phyloP scores from a whole-genome alignment of 2,113 vertebrate genomes.

The Sceloporus undulatus region DNA sequence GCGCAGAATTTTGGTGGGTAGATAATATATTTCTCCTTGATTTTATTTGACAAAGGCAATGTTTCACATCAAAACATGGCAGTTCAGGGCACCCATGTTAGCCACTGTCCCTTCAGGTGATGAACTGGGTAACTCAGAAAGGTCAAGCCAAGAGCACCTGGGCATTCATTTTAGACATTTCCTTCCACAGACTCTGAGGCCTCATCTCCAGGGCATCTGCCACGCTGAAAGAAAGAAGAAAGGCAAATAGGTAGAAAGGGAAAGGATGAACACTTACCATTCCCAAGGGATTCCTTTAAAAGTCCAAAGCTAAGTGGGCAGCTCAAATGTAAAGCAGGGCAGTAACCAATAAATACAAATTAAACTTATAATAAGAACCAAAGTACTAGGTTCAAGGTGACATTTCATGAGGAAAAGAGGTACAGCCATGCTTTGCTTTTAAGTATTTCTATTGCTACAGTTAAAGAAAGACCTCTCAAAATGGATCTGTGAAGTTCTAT shows the following conservation, averaged over 20 bases:
- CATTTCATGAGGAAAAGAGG: conserved; percentile 57
- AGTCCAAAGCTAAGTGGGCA: conserved; percentile 38
- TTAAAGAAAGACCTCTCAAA: conserved; percentile 58
- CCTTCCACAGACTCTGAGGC: conserved; percentile 12
- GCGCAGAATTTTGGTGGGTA: background rate
- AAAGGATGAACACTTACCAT: background rate
- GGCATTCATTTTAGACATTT: conserved; percentile 43
- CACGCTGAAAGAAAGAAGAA: conserved; percentile 10
- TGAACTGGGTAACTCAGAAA: conserved; percentile 11
- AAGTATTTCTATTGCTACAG: conserved; percentile 71
- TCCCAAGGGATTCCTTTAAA: conserved; percentile 48
- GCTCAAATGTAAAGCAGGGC: conserved; percentile 35
- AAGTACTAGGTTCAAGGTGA: conserved; percentile 73
- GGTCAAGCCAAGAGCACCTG: conserved; percentile 29
- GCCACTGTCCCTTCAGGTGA: background rate
- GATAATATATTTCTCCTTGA: too few species aligned
- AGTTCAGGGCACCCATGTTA: background rate
- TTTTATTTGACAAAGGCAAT: background rate
- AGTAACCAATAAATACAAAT: conserved; percentile 67
- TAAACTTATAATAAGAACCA: conserved; percentile 65
- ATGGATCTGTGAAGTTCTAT: background rate
- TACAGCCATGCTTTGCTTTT: conserved; percentile 69
- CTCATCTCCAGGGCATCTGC: conserved; percentile 34
- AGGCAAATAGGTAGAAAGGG: background rate
- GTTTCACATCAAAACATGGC: background rate